These are phyloP conservation scores for Mimumesa dahlbomi DNA, from an alignment of 2,888 invertebrate species.

Conservation along the genomic window DNA sequence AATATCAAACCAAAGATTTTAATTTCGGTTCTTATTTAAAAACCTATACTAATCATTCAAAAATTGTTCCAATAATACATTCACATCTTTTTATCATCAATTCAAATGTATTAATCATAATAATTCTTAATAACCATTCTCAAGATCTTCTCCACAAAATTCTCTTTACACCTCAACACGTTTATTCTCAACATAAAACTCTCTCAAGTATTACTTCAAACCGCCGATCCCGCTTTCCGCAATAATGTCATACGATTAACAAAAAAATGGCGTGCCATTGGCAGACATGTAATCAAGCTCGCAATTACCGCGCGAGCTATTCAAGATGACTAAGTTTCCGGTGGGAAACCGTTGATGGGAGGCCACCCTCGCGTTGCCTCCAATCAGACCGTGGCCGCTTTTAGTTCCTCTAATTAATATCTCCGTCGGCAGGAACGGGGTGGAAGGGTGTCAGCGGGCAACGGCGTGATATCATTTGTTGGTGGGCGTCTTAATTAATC, in stretches of 20 bases:
- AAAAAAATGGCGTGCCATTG: too few relatives aligned
- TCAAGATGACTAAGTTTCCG: too few relatives aligned
- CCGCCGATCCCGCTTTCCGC: neutral
- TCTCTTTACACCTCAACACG: too few relatives aligned
- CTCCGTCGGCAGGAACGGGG: slow-evolving; percentile 24
- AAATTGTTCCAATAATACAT: neutral
- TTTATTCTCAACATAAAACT: too few relatives aligned
- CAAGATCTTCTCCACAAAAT: too few relatives aligned
- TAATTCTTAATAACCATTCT: too few relatives aligned
- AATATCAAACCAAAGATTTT: neutral
- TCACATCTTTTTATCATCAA: too few relatives aligned
- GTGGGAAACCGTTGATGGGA: too few relatives aligned
- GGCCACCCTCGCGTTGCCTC: slow-evolving; percentile 3
- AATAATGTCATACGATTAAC: too few relatives aligned
- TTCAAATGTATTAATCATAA: too few relatives aligned
- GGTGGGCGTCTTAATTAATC: slow-evolving; percentile 79
- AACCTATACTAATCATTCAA: neutral
- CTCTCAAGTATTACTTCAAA: neutral
- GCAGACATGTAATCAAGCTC: neutral
- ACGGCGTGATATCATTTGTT: slow-evolving; percentile 74
- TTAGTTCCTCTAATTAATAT: slow-evolving; percentile 56
- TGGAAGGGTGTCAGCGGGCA: slow-evolving; percentile 38
- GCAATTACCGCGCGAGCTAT: too few relatives aligned
- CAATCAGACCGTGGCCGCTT: slow-evolving; percentile 47
- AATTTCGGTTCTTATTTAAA: neutral